Conservation (phyloP, 2,113 vertebrate genomes). For the Mesembrinibis cayennensis region DNA sequence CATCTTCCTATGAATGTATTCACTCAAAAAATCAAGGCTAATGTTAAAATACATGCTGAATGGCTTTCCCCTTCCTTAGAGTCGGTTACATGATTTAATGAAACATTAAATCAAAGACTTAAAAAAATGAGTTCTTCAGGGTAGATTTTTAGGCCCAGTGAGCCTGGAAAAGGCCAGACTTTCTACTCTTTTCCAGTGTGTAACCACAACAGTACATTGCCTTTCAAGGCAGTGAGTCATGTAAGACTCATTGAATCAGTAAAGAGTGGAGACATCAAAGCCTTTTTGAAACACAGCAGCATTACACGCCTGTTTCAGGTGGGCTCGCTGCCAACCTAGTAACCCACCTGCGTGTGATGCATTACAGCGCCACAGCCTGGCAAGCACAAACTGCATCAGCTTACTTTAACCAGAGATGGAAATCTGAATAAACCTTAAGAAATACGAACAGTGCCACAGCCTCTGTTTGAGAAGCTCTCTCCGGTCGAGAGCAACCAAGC, state of each 20-base stretch:
- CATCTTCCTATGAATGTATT: background rate
- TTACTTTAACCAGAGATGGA: background rate
- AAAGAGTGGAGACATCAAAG: background rate
- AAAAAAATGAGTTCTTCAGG: background rate
- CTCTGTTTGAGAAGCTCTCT: background rate
- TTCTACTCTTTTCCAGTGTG: background rate
- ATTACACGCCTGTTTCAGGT: background rate
- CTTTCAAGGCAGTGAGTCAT: background rate
- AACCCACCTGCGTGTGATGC: background rate
- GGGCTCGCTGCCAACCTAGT: background rate
- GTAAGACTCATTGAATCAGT: background rate
- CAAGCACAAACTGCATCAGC: background rate
- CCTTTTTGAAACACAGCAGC: background rate
- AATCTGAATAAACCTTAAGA: background rate
- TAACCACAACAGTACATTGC: background rate
- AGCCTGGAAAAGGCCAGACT: background rate
- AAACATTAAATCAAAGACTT: background rate
- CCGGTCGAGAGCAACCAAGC: background rate
- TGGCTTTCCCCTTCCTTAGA: background rate
- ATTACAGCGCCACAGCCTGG: background rate
- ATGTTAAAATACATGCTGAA: background rate
- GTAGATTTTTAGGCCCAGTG: background rate
- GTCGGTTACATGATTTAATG: background rate
- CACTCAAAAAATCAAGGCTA: background rate
- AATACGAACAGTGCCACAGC: fast-evolving